phyloP scores from a whole-genome alignment of 30 jellyfish, hydroid and myxozoan species.

The Pseudorhiza aurosa region DNA sequence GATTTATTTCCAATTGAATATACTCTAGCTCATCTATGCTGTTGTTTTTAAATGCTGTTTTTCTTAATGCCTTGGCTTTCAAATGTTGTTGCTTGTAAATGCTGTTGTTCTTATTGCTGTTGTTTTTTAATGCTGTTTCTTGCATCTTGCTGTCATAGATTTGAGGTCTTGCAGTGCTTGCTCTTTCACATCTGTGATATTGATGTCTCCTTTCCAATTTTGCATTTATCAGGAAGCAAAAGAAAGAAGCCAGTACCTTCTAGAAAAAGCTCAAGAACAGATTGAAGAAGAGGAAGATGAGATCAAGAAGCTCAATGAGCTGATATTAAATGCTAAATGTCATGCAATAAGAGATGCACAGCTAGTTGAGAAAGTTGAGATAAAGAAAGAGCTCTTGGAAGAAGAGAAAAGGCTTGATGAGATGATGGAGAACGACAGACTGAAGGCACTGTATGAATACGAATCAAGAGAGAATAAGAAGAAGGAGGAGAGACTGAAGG shows the following conservation, averaged over 20 bases:
- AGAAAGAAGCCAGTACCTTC: constrained; percentile 86
- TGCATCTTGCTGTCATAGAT: not conserved
- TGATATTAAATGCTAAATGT: constrained; percentile 94
- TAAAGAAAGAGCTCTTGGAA: constrained; percentile 88
- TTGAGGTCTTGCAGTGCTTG: not conserved
- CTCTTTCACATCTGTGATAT: not conserved
- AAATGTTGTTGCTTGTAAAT: not conserved
- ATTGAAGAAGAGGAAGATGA: constrained; percentile 99
- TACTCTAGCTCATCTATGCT: too few relatives aligned
- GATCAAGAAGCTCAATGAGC: constrained; percentile 90
- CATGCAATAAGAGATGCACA: constrained; percentile 99
- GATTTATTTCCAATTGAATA: too few relatives aligned
- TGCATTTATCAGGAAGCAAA: constrained; percentile 99
- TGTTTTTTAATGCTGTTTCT: not conserved
- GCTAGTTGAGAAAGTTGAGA: constrained; percentile 91
- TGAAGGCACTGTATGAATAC: constrained; percentile 85
- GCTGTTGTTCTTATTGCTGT: not conserved
- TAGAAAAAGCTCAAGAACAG: constrained; percentile 95
- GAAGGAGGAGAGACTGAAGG: constrained; percentile 82
- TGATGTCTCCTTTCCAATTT: too few relatives aligned
- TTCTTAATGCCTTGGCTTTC: not conserved
- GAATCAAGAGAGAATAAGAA: constrained; percentile 84
- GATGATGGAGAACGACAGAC: constrained; percentile 98
- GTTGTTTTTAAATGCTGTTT: not conserved
- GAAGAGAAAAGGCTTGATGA: constrained; percentile 97